These are phyloP conservation scores for Choreutis nemorana DNA, from an alignment of 2,888 invertebrate species.

Conservation along the genomic window DNA sequence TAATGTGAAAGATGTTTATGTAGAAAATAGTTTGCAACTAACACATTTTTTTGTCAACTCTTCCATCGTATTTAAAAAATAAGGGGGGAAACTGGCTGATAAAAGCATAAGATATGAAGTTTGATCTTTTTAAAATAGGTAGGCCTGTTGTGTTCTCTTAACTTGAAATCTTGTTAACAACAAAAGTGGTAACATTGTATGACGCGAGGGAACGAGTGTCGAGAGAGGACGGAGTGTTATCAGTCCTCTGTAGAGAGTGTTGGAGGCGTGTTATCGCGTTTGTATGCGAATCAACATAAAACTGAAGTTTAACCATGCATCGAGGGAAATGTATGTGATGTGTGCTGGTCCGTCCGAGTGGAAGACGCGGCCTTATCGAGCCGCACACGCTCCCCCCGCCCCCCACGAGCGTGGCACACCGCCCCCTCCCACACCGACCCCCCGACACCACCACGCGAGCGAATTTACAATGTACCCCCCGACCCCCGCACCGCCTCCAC, in stretches of 20 bases:
- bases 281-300: no score
- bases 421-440: constrained; percentile 14
- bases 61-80: no score
- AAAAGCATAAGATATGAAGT: no score
- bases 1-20: no score
- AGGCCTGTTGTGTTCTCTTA: no score
- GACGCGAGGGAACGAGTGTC: constrained; percentile 5
- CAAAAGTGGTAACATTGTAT: no score
- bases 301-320: background rate
- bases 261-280: no score
- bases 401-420: constrained; percentile 5
- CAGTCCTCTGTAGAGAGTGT: constrained; percentile 7
- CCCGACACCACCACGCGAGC: constrained; percentile 28
- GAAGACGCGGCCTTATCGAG: constrained; percentile 32
- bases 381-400: constrained; percentile 17
- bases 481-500: constrained; percentile 23
- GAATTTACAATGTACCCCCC: constrained; percentile 51
- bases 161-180: no score
- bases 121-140: no score
- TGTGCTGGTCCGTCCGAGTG: constrained; percentile 18
- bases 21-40: no score
- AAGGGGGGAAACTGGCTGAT: no score
- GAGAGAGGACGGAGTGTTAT: constrained; percentile 5
- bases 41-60: no score
- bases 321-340: background rate